Base-by-base conservation (phyloP, 2,888 invertebrate species). In the Eudemis profundana region DNA sequence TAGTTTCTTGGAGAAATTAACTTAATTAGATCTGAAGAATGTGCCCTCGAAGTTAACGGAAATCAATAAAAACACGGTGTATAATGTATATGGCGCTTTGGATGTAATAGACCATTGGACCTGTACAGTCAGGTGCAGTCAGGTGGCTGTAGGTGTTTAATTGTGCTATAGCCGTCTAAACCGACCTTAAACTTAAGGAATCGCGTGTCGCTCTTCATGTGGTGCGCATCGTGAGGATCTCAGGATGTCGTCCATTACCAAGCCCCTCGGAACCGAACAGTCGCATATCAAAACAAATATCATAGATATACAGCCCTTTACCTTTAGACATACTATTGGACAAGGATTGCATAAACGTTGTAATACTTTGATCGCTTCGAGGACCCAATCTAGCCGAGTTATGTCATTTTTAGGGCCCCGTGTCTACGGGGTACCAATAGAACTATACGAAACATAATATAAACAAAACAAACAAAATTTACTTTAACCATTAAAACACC, bases 181-280 rank as follows among this genome's bases (percentile, higher is more conserved):
- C n/a, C n/a, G n/a, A n/a, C n/a, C n/a, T n/a, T n/a, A n/a, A n/a
- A n/a, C 8, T 33, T 8, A 33, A 33, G 33, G 10, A 2, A 4
- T 12, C 23, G 40, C 40, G 40, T 42, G 23, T 15, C 3, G 2
- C 19, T 8, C 4, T 21, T 3, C 51, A 51, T 53, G 23, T 27
- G 23, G 54, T 15, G 2, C 27, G 17, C 54, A 54, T 40, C 40
- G 54, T 53, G 49, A 5, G 47, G 33, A 10, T 10, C 33, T 33
- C 33, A 53, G 21, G 40, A 27, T 42, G 14, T 40, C 15, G 1
- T 14, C 23, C 12, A 54, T 40, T 54, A 15, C 0, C 3, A 5
- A 14, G 1, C 14, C n/a, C 10, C 3, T 14, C 33, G 2, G 36
- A 4, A 4, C 14, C 4, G 21, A 38, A 53, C n/a, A 8, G 53